phyloP scores from a whole-genome alignment of 2,797 vertebrate species.

The Echeneis naucrates region DNA sequence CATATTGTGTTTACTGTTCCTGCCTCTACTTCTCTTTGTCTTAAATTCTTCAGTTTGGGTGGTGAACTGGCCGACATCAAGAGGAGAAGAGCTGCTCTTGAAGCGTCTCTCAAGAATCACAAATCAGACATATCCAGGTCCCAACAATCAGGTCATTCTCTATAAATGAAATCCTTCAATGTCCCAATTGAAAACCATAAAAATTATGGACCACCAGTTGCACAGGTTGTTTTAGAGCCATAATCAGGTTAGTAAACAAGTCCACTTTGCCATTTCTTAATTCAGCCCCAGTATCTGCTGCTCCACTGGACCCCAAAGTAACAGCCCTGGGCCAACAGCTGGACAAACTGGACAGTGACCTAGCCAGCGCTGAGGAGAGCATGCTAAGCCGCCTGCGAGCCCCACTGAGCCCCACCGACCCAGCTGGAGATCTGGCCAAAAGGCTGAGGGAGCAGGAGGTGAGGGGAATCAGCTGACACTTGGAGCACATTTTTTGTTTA shows the following conservation, averaged over 20 bases:
- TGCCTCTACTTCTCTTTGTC: background rate
- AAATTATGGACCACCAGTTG: background rate
- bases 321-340: slow-evolving; percentile 83
- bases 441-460: slow-evolving; percentile 92
- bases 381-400: slow-evolving; percentile 85
- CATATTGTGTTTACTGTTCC: background rate
- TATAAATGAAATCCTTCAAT: background rate
- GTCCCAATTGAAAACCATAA: background rate
- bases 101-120: slow-evolving; percentile 81
- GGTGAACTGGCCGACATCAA: slow-evolving; percentile 87
- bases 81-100: slow-evolving; percentile 84
- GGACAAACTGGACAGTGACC: slow-evolving; percentile 84
- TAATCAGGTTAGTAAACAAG: slow-evolving; percentile 1
- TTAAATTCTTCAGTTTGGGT: slow-evolving; percentile 83
- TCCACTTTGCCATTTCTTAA: background rate
- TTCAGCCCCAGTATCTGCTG: slow-evolving; percentile 70
- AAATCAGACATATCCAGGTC: slow-evolving; percentile 59
- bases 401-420: slow-evolving; percentile 85
- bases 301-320: slow-evolving; percentile 82
- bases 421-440: slow-evolving; percentile 86
- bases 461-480: slow-evolving; percentile 35
- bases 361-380: slow-evolving; percentile 84
- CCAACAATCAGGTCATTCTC: slow-evolving; percentile 75
- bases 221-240: background rate
- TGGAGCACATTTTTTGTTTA: background rate